Evolutionary conservation across 2,888 invertebrate genomes (phyloP), one percentile per base, ranked within the genome.

Genomic region (Meandrusa payeni): DNA sequence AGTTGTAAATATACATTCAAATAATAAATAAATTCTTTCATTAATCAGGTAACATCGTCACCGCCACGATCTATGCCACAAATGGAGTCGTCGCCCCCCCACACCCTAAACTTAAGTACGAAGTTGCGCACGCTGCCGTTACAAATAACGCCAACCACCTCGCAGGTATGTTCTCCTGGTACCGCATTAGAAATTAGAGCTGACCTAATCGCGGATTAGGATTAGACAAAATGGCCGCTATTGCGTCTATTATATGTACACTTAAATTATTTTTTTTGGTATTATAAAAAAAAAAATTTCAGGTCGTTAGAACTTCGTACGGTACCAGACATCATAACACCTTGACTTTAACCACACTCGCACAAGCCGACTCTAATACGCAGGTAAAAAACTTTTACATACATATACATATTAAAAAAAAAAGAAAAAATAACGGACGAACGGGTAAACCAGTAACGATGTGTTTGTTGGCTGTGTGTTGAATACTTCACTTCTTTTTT

Each of bases 151-250:
- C 79, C 83, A 47, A 79, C 83, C 59, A 75, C 83, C 58, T 78
- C 83, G 51, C 83, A 85, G 83, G 85, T 86, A 79, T 81, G 81
- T 41, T 53, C 55, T 56, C 80, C 80, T 82, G 65, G 82, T 83
- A 79, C 55, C 55, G 48, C 61, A 65, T 64, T 75, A 76, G 66
- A 76, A 80, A 77, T 76, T 75, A 79, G 73, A 78, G 59, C 61
- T 62, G 47, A 48, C 53, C 51, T 52, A 58, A 61, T 61, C 61
- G 52, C 36, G 54, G 57, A 54, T 57, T 55, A 52, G 50, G 46
- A 45, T 46, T 45, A 42, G 42, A 36, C 36, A 41, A 26, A 24
- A 37, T 43, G 37, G 42, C 37, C 31, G 29, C 41, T 12, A n/a
- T 11, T 19, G 7, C 7, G 10, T n/a, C 17, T 11, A 9, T 13